A percentile compares a stretch with the other conserved stretches of the same genome.
Evolutionary conservation across 2,797 vertebrate genomes (phyloP).

Genomic region (Anguilla megastoma): DNA sequence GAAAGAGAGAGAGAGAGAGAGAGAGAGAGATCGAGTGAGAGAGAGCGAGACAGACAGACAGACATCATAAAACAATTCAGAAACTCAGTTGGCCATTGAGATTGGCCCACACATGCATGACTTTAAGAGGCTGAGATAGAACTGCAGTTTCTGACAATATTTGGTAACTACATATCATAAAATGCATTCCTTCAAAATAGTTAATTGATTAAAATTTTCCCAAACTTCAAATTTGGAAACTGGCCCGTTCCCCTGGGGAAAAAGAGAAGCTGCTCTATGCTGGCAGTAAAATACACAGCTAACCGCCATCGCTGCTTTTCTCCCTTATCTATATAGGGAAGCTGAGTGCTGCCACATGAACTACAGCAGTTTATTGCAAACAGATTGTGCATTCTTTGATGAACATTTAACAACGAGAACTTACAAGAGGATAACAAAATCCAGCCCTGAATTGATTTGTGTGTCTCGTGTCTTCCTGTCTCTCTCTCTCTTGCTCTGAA

Average conservation of each 20-base stretch:
- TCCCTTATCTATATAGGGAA: neutral
- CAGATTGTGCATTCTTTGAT: neutral
- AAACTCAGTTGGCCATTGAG: neutral
- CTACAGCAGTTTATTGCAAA: neutral
- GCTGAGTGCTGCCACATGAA: neutral
- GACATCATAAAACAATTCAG: neutral
- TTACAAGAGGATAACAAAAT: neutral
- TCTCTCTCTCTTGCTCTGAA: neutral
- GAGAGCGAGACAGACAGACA: no score
- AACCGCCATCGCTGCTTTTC: neutral
- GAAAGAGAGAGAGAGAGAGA: neutral
- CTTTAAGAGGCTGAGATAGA: neutral
- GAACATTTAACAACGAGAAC: neutral
- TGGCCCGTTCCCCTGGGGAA: neutral
- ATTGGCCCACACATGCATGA: neutral
- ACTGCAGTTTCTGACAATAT: neutral
- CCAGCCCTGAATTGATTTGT: neutral
- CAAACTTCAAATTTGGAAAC: neutral
- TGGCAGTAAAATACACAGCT: neutral
- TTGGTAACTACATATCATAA: no score
- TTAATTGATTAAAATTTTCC: no score
- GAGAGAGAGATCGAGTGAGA: conserved; percentile 10
- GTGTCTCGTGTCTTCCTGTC: neutral
- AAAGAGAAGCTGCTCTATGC: neutral
- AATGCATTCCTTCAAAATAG: no score